Evolutionary conservation across 2,888 invertebrate species (phyloP), one percentile per base, ranked within the genome.

Genomic region (Synergus laeviventris): DNA sequence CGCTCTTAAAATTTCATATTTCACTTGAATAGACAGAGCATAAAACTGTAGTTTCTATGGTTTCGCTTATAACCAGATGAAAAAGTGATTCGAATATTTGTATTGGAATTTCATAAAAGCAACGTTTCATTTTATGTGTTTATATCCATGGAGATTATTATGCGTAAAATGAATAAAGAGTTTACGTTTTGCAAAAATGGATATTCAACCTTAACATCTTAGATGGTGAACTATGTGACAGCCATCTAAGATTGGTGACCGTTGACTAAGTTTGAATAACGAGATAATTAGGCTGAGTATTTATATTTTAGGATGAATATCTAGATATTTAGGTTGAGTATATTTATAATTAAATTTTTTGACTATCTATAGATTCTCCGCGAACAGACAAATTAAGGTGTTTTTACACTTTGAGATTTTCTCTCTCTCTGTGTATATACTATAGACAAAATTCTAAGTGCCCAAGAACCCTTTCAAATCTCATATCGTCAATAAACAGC

Each of bases 381-480:
- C n/a, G n/a, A n/a, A n/a, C n/a, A n/a, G 56, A 18, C 24, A 14
- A 12, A 18, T 9, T 39, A 36, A 38, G 18, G 36, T 38, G 11
- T 2, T 62, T 36, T 62, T 38, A 36, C 18, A 5, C 21, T n/a
- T 36, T 18, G 2, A 39, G 4, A 62, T n/a, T 16, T 64, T 39
- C 1, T 31, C 9, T 70, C 9, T 70, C 2, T 16, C 31, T 49
- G 14, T 45, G 3, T 70, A 36, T 31, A n/a, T 36, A 4, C n/a
- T 45, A 9, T 12, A 59, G 12, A 12, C 24, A 49, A 36, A 24
- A 49, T 49, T 24, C 14, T 31, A 45, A 70, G 45, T 24, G n/a
- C 36, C n/a, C 31, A 24, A 14, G 31, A 70, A 45, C 31, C 49
- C 49, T 49, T 36, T 7, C 49, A 70, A 70, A 49, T 70, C 24